Base-by-base conservation (phyloP, 64 coral and sea anemone species). In the Actinia tenebrosa region DNA sequence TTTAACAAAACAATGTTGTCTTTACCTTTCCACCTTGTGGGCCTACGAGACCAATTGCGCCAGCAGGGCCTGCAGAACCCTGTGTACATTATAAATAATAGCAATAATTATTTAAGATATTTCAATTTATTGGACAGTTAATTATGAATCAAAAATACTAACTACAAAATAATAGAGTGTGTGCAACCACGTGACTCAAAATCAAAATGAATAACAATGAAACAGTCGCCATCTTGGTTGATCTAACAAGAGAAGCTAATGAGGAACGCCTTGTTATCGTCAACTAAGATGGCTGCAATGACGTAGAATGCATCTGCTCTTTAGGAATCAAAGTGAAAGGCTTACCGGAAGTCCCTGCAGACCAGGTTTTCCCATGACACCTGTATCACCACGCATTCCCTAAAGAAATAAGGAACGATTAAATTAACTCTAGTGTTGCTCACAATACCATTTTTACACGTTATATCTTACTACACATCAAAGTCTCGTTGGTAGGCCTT, bases 61-160 rank as follows among this genome's bases (percentile, higher is more conserved):
- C 89, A 13, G n/a, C 11, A 52, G 89, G 83, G 50, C 89, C 89
- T 64, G 44, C 19, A 14, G 89, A 23, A 45, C 89, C 89, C 89
- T 91, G 30, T 37, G 30, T 37, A 37, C 14, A 83, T 60, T 20
- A 16, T 25, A 17, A 63, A 10, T 45, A 42, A 69, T 75, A 58
- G 15, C 10, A 42, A 30, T 42, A 14, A 42, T 42, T 75, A 15
- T 75, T 30, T 15, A 79, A 79, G 6, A 42, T 45, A 14, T 79
- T 47, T n/a, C 27, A 45, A 16, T 42, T 44, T 79, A 4, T 16
- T 44, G 27, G 22, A 79, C 11, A 45, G 2, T 26, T 3, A 16
- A 4, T 47, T 77, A 7, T 27, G 17, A 11, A 77, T 77, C 17
- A 77, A 30, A 77, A 45, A 30, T 0, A 79, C 37, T 45, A 43